Base-by-base conservation (phyloP, 2,113 vertebrate species). In the Silurus meridionalis region DNA sequence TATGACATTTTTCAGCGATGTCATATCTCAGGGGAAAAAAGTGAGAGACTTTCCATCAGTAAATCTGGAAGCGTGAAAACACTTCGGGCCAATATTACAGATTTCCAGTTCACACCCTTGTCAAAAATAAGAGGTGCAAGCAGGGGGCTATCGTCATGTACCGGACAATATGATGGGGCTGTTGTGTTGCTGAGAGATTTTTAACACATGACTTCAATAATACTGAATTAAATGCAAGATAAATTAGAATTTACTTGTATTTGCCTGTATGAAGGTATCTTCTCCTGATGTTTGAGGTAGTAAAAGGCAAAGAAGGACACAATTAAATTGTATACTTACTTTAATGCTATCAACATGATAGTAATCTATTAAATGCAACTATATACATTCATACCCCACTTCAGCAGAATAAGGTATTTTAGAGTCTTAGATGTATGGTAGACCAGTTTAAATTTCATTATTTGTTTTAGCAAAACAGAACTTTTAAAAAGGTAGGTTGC, bases 41-140 rank as follows among this genome's bases (percentile, higher is more conserved):
- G 84, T 86, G 87, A 83, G 46, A 86, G 80, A 86, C 74, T 72
- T 71, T 86, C 69, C 50, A 75, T 86, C 80, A 83, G 80, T 55
- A 37, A 72, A 80, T 79, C 4, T 63, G 25, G 6, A 61, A 83
- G 79, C 10, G 80, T 48, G 10, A 83, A 58, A 61, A 85, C 52
- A 85, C 7, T 15, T 88, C 77, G 61, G 64, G 64, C 23, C 77
- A 83, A n/a, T 83, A 69, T 89, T 87, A 89, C 81, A 84, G 69
- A 46, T 57, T 64, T 37, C n/a, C 50, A 64, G 52, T 23, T 66
- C 53, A 9, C 55, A 82, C 80, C 81, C 60, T 55, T 48, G 79
- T 80, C 48, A 52, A 60, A n/a, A 60, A 11, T 50, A 9, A 9
- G 14, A 21, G 8, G 37, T 83, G 84, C 52, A 63, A 11, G 74